Evolutionary conservation across 2,797 vertebrate species (phyloP).

Genomic region (Xiphophorus birchmanni): DNA sequence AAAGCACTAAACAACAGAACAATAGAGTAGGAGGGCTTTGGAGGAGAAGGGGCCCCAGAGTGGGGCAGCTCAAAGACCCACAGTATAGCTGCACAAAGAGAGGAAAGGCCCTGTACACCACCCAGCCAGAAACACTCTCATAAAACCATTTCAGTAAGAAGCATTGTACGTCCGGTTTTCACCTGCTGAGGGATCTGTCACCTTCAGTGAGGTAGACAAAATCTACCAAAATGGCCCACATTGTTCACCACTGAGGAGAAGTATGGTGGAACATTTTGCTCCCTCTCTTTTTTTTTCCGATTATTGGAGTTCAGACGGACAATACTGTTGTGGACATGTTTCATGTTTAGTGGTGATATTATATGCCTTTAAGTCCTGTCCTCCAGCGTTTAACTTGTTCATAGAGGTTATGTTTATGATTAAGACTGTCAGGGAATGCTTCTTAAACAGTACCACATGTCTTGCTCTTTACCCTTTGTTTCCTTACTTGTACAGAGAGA

Average conservation of each 20-base stretch:
- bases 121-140: constrained; percentile 51
- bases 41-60: constrained; percentile 68
- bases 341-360: neutral
- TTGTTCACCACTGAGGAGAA: neutral
- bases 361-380: neutral
- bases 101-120: constrained; percentile 38
- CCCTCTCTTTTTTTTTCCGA: neutral
- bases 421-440: neutral
- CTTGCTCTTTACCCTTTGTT: neutral
- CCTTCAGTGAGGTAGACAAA: neutral
- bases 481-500: neutral
- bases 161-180: constrained; percentile 23
- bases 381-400: neutral
- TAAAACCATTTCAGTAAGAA: constrained; percentile 44
- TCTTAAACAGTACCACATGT: constrained; percentile 9
- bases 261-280: neutral
- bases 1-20: constrained; percentile 72
- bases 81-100: constrained; percentile 47
- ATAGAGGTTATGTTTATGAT: constrained; percentile 11
- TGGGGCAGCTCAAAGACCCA: constrained; percentile 69
- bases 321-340: neutral
- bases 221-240: neutral
- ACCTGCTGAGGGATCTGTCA: constrained; percentile 28
- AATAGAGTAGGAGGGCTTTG: constrained; percentile 74
- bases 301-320: neutral